Evolutionary conservation across 2,888 invertebrate species (phyloP).

Genomic region (Alitta virens): DNA sequence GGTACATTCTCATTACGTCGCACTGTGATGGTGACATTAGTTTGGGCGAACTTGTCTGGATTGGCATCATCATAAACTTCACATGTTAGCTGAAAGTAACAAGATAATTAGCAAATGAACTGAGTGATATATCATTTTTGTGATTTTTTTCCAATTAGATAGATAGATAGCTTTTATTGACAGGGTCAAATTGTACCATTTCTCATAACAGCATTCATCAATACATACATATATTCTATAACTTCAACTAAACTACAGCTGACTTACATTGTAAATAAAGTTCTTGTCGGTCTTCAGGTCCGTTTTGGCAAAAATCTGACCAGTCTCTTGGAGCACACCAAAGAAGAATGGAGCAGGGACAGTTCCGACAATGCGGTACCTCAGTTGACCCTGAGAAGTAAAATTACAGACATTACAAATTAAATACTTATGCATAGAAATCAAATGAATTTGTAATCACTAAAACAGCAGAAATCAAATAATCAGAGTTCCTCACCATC

Average conservation of each 20-base stretch:
- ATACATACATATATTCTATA: too few relatives aligned
- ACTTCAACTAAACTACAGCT: too few relatives aligned
- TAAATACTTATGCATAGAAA: not conserved
- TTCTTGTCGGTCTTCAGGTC: conserved; percentile 28
- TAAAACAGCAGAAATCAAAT: not conserved
- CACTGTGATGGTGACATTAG: conserved; percentile 28
- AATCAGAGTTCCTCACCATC: conserved; percentile 24
- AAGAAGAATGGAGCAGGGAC: conserved; percentile 32
- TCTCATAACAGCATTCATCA: too few relatives aligned
- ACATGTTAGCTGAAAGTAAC: conserved; percentile 21
- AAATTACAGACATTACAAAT: not conserved
- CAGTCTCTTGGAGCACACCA: conserved; percentile 19
- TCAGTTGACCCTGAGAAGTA: conserved; percentile 29
- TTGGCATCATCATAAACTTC: conserved; percentile 28
- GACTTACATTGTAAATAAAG: conserved; percentile 33
- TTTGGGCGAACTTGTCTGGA: conserved; percentile 17
- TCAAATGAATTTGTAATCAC: not conserved
- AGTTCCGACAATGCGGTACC: conserved; percentile 30
- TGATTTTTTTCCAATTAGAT: not conserved
- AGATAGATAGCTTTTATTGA: not conserved
- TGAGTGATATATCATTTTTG: too few relatives aligned
- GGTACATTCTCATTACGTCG: conserved; percentile 25
- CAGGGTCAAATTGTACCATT: not conserved
- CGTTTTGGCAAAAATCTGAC: conserved; percentile 28
- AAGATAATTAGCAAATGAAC: too few relatives aligned